Conservation (phyloP, 1,140 invertebrate genomes). For the Drosophila leontia region DNA sequence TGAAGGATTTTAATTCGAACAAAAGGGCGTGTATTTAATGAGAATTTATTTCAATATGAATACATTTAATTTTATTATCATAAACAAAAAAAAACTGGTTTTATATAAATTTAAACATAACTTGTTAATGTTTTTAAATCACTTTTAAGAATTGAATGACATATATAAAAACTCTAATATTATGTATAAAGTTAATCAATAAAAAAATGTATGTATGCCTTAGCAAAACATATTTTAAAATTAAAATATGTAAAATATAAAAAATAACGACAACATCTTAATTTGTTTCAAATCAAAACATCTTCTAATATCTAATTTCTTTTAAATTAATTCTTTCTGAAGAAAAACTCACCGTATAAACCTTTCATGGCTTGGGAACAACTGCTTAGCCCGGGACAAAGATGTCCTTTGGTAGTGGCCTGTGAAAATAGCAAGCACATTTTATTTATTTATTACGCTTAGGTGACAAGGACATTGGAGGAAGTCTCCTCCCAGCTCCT, state of each 20-base stretch:
- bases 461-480: conserved; percentile 72
- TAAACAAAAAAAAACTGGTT: too few relatives aligned
- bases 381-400: conserved; percentile 24
- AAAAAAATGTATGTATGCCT: too few relatives aligned
- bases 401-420: conserved; percentile 38
- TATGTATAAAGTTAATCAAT: not conserved
- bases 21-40: conserved; percentile 10
- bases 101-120: not conserved
- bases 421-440: conserved; percentile 54
- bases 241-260: too few relatives aligned
- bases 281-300: not conserved
- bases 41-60: not conserved
- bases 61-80: too few relatives aligned
- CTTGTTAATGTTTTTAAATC: not conserved
- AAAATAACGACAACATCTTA: not conserved
- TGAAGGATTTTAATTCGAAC: conserved; percentile 11
- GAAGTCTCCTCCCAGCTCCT: conserved; percentile 28
- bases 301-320: not conserved
- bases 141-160: too few relatives aligned
- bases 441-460: conserved; percentile 79
- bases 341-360: conserved; percentile 22
- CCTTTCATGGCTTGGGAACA: not conserved
- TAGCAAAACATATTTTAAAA: too few relatives aligned
- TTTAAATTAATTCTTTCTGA: too few relatives aligned
- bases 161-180: too few relatives aligned